A percentile compares a stretch with the other conserved stretches of the same genome.
These are phyloP conservation scores for Diogma glabrata DNA, from an alignment of 2,888 invertebrate genomes.

Conservation along the genomic window DNA sequence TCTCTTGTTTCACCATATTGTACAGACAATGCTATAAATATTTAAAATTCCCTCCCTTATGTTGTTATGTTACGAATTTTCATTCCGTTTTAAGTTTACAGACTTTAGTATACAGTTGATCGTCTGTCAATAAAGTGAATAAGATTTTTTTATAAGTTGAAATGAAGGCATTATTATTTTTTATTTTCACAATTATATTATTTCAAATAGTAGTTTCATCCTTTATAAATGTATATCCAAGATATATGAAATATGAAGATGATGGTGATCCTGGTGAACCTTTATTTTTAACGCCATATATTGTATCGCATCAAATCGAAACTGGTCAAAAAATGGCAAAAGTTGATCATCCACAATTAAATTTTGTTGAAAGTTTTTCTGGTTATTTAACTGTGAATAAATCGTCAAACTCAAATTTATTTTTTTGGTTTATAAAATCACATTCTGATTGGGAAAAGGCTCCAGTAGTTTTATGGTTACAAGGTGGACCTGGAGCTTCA, in stretches of 20 bases:
- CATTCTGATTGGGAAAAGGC: slow-evolving; percentile 35
- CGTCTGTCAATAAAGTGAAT: too few relatives aligned
- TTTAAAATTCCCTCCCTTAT: too few relatives aligned
- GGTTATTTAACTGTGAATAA: slow-evolving; percentile 72
- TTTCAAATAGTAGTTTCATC: background rate
- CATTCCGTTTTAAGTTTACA: too few relatives aligned
- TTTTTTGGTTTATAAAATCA: slow-evolving; percentile 62
- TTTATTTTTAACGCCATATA: slow-evolving; percentile 60
- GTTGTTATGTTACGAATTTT: too few relatives aligned
- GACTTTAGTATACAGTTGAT: too few relatives aligned
- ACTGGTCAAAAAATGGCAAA: slow-evolving; percentile 46
- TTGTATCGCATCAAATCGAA: slow-evolving; percentile 57
- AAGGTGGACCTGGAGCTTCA: slow-evolving; percentile 47
- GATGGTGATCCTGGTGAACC: slow-evolving; percentile 42
- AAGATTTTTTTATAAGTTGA: too few relatives aligned
- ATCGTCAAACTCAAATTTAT: slow-evolving; percentile 58
- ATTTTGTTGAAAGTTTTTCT: slow-evolving; percentile 54
- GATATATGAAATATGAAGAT: slow-evolving; percentile 25
- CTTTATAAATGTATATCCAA: slow-evolving; percentile 36
- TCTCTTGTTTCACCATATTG: too few relatives aligned
- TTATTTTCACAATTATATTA: too few relatives aligned
- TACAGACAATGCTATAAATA: too few relatives aligned
- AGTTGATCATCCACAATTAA: slow-evolving; percentile 43
- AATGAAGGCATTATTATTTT: too few relatives aligned
- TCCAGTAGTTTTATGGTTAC: slow-evolving; percentile 47